A percentile compares a stretch with the other conserved stretches of the same genome.
phyloP scores from a whole-genome alignment of 2,888 invertebrate genomes.

The Chironomus riparius region DNA sequence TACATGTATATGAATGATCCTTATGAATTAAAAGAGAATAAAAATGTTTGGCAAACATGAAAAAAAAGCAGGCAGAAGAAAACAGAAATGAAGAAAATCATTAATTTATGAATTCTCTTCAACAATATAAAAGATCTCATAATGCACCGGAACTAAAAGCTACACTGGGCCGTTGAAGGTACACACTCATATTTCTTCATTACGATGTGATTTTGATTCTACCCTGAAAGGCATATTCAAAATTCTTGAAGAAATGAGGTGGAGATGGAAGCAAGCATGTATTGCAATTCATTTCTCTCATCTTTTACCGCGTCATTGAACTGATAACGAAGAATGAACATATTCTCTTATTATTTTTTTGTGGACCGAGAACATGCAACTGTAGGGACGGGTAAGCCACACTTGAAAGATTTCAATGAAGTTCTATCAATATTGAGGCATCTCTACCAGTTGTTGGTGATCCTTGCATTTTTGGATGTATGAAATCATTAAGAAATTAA shows the following conservation, averaged over 20 bases:
- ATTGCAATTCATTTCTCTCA: background rate
- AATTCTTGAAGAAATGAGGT: background rate
- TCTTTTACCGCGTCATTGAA: background rate
- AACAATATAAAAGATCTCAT: conserved; percentile 17
- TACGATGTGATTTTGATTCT: background rate
- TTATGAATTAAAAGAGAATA: background rate
- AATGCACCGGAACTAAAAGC: conserved; percentile 23
- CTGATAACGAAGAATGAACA: background rate
- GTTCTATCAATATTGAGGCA: background rate
- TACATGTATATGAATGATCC: background rate
- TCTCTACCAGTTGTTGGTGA: background rate
- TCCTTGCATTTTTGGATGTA: background rate
- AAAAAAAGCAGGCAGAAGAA: background rate
- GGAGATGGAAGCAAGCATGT: background rate
- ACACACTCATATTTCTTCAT: background rate
- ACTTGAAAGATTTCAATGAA: background rate
- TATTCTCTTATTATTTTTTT: too few species aligned
- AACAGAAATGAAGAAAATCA: conserved; percentile 7
- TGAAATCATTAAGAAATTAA: background rate
- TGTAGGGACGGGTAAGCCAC: background rate
- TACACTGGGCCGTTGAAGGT: background rate
- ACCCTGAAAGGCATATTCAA: background rate
- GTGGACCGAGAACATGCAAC: background rate
- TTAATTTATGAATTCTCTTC: conserved; percentile 20
- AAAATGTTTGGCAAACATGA: background rate